Evolutionary conservation across 2,113 vertebrate species (phyloP).

Genomic region (Sinocyclocheilus rhinocerous): DNA sequence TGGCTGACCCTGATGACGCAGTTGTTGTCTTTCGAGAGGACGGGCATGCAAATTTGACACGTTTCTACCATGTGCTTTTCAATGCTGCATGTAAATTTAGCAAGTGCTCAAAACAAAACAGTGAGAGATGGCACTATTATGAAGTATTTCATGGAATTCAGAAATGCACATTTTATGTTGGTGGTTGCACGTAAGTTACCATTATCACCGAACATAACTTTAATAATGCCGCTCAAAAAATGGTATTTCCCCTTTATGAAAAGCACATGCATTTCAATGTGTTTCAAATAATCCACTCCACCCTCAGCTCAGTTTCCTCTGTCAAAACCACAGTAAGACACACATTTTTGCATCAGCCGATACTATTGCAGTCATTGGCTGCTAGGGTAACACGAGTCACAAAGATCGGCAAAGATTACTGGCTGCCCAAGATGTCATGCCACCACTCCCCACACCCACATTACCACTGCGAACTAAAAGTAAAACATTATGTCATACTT

Average conservation of each 20-base stretch:
- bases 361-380: conserved; percentile 25
- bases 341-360: conserved; percentile 21
- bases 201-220: background rate
- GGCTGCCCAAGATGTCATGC: conserved; percentile 54
- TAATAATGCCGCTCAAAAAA: background rate
- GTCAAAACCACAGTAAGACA: conserved; percentile 28
- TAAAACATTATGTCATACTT: conserved; percentile 53
- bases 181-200: background rate
- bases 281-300: background rate
- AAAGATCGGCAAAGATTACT: conserved; percentile 24
- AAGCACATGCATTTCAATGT: background rate
- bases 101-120: background rate
- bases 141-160: background rate
- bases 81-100: background rate
- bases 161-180: background rate
- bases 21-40: conserved; percentile 15
- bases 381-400: background rate
- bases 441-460: conserved; percentile 53
- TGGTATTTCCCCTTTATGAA: background rate
- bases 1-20: conserved; percentile 49
- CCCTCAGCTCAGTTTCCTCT: conserved; percentile 6
- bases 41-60: conserved; percentile 16
- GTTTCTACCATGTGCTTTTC: conserved; percentile 35
- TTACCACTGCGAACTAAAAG: conserved; percentile 29
- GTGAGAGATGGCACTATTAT: background rate